Base-by-base conservation (phyloP, 2,113 vertebrate species). In the Opisthocomus hoazin region DNA sequence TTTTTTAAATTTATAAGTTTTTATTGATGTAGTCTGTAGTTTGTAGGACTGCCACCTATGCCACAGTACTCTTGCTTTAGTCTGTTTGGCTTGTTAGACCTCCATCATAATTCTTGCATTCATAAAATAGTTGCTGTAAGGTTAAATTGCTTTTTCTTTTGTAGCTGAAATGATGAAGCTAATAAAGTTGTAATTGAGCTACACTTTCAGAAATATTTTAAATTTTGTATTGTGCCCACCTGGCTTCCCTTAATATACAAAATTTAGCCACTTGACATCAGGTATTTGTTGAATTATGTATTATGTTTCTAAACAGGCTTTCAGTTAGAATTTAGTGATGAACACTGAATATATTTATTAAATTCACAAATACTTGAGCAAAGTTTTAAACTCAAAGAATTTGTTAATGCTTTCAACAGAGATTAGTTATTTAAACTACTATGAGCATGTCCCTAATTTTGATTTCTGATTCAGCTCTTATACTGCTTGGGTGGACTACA, bases 391-490 rank as follows among this genome's bases (percentile, higher is more conserved):
- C 57, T 74, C 2, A 34, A 71, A 94, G 5, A 64, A 64, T 95
- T 88, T 69, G 19, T 71, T 91, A 45, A 41, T 77, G 27, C 32
- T 92, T 92, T 79, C 51, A 45, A 17, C 8, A 91, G 79, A 87
- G 69, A 61, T 54, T 37, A 73, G 39, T 90, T 37, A 6, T 87
- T 93, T 89, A 75, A 61, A 65, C 36, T 37, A 20, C 26, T 64
- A 2, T 66, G 65, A 58, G 22, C 63, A 48, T 86, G 50, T 82
- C 27, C 37, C 56, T 95, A 82, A 79, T 37, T 97, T 97, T 95
- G 93, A 92, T 95, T 97, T 94, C 84, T 92, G 74, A 76, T 95
- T 91, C 75, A 73, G 84, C 50, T 89, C 21, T 89, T 80, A 45
- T 2, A 27, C 6, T 66, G 57, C 18, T 77, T 80, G 84, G 51